Evolutionary conservation across 1,140 invertebrate genomes (phyloP), one percentile per base, ranked within the genome.

Genomic region (Meteorus sp.): DNA sequence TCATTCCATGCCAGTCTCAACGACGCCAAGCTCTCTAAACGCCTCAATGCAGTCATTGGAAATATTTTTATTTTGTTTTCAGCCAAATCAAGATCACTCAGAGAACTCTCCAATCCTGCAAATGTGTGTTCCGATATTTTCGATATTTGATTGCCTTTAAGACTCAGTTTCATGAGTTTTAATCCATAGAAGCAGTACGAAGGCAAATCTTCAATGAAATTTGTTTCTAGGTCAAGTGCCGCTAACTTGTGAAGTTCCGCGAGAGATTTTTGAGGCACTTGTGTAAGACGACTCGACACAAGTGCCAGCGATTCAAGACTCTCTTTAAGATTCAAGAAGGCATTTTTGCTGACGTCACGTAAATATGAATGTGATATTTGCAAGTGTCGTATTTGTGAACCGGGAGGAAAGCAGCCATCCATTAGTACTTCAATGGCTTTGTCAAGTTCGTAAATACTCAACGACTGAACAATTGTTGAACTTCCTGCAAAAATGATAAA

Each of bases 181-280:
- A 95, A 79, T 0, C 90, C 91, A 68, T 92, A 93, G 72, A 95
- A 94, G 61, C 88, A 89, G 70, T 94, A 94, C 66, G 89, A 91
- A 0, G 90, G 87, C 27, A 96, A 82, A 61, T 92, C 88, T 27
- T 85, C 84, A 39, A 95, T 92, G 64, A 89, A 83, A 74, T 95
- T 95, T 48, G 87, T 86, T 70, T 93, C 92, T n/a, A 96, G 84
- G 72, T 95, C 90, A 22, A 96, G 78, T 0, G 86, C 85, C 13
- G 86, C 85, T 11, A 95, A 75, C 65, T 87, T 86, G 13, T 84
- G 81, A 61, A 95, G 80, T 5, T 86, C 84, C 3, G 86, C 85
- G 19, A 95, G 81, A 0, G 92, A 87, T 66, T 89, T 89, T 67
- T 92, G 89, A 0, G 93, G 93, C 45, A 96, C 87, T 62, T 82